Percentiles rank a stretch among this genome's conserved stretches.
These are phyloP conservation scores for Pachyramphus minor DNA, from an alignment of 2,113 vertebrate genomes.

Conservation along the genomic window DNA sequence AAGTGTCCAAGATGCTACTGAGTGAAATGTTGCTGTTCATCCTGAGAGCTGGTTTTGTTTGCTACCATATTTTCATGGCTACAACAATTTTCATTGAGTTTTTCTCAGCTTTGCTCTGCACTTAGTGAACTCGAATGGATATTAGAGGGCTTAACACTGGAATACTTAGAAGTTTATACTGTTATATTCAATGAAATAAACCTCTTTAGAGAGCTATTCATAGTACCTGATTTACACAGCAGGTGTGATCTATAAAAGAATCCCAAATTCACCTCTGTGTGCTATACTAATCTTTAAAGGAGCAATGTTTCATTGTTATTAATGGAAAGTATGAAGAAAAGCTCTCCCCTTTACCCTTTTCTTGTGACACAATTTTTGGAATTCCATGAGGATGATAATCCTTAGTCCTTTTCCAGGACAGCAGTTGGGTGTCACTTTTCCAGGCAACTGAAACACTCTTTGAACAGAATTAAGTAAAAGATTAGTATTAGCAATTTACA, in stretches of 20 bases:
- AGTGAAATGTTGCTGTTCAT: not conserved
- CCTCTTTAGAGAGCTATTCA: not conserved
- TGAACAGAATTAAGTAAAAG: not conserved
- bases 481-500: not conserved
- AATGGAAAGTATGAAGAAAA: not conserved
- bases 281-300: not conserved
- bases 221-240: not conserved
- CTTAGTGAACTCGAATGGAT: not conserved
- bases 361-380: not conserved
- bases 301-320: not conserved
- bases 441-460: not conserved
- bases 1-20: not conserved
- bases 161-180: not conserved
- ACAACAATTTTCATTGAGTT: not conserved
- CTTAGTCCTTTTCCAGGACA: not conserved
- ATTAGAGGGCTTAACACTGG: not conserved
- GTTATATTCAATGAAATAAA: not conserved
- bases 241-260: not conserved
- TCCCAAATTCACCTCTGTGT: not conserved
- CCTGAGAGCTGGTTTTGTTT: not conserved
- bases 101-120: not conserved
- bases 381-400: not conserved
- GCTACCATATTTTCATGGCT: not conserved
- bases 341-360: not conserved
- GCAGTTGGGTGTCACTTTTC: not conserved